Evolutionary conservation across 2,113 vertebrate genomes (phyloP), one percentile per base, ranked within the genome.

Genomic region (Cebus imitator): DNA sequence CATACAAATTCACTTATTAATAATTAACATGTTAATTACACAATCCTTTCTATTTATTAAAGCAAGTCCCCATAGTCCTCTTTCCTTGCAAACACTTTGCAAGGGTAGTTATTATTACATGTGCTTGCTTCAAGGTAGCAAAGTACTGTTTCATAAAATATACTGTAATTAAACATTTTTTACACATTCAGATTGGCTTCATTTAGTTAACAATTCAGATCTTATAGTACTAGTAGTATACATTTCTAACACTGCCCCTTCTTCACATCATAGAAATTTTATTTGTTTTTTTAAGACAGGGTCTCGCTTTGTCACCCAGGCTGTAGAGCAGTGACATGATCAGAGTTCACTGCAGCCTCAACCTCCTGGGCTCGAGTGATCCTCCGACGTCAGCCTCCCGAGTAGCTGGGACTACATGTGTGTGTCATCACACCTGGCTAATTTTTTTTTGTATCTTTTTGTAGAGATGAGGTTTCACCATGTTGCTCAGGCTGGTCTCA

Each of bases 51-150:
- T 88, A 57, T 66, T 90, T 94, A 93, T 66, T 75, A 80, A 83
- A 76, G 92, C 80, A n/a, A 58, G 92, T 87, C 79, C 87, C 87
- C 2, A 1, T 1, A 21, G 70, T 12, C 48, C 9, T 57, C 50
- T 81, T 13, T 55, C 16, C 78, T n/a, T 25, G 30, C 20, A 68
- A 83, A 79, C 4, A 10, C 61, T 43, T n/a, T 23, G 64, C 30
- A 75, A 92, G 32, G 76, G 17, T 35, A 82, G 70, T 81, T 91
- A 93, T 48, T 91, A 93, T 48, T 91, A 32, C 14, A 75, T 16
- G 55, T 20, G 35, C 17, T 87, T 94, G 93, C 76, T 80, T 57
- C 8, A 93, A 96, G 94, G 97, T 64, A 61, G 87, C 40, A 93
- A 94, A 83, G 52, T 30, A 40, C 52, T 72, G 27, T 37, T 86